Evolutionary conservation across 2,113 vertebrate species (phyloP), one percentile per base, ranked within the genome.

Genomic region (Numenius arquata): DNA sequence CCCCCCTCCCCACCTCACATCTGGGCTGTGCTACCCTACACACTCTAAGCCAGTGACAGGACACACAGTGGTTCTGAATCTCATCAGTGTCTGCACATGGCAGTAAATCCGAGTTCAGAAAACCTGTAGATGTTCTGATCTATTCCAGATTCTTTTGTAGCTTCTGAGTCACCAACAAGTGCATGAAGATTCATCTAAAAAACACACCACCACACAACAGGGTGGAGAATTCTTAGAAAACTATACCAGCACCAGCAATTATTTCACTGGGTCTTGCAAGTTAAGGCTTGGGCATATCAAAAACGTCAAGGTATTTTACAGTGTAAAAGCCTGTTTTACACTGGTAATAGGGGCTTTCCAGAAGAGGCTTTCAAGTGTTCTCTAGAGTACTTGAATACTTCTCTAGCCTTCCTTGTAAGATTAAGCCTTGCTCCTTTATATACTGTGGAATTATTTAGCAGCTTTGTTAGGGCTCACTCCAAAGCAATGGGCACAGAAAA

Each of bases 351-450:
- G 56, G 66, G 83, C 62, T 92, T 95, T 73, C 73, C 70, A 96
- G 90, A 92, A 96, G 61, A 88, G 93, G 66, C 34, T 91, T 95
- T 95, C 45, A 96, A 97, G 94, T 85, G 41, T 62, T 89, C 70
- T 94, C 81, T 45, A 89, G 53, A 65, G 71, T 70, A 91, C 89
- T 94, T 91, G 78, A 95, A 85, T 85, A 82, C 77, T 93, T 72
- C 91, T 96, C 62, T 89, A 89, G 66, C 62, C 40, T 81, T 91
- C 36, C 87, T 93, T 89, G 27, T 73, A n/a, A 72, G 66, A 93
- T 95, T 95, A 95, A 73, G 50, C 56, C 85, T 91, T 95, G 77
- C 65, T 91, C 38, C 56, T 92, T 96, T 93, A 84, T 70, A 55
- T 19, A 66, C 30, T 38, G 48, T 25, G 58, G 62, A 79, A 89